Percentiles rank a stretch among this genome's conserved stretches.
Conservation (phyloP, 92 coral and sea anemone species). For the Epizoanthus stellaris region DNA sequence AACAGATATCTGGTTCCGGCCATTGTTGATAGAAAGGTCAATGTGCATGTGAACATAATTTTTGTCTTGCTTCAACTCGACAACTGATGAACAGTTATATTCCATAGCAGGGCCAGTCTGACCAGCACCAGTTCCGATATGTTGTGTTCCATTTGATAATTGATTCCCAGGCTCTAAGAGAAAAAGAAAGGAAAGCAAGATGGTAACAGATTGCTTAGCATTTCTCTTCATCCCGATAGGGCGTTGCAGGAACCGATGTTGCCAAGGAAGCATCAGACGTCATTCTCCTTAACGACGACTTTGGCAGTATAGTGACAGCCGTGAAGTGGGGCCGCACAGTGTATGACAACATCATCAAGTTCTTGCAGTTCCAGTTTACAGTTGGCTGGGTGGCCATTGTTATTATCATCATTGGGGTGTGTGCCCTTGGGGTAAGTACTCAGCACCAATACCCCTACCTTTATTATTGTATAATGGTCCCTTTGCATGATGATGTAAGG, state of each 20-base stretch:
- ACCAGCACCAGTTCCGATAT: no score
- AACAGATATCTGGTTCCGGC: no score
- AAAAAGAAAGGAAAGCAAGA: neutral
- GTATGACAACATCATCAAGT: constrained; percentile 79
- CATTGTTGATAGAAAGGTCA: no score
- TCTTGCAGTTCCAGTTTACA: constrained; percentile 87
- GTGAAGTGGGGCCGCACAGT: constrained; percentile 93
- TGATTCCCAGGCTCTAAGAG: no score
- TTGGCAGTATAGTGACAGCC: constrained; percentile 84
- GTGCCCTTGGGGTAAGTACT: constrained; percentile 76
- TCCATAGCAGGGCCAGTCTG: no score
- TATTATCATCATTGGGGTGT: constrained; percentile 78
- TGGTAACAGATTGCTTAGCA: neutral
- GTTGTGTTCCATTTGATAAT: no score
- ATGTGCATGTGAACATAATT: no score
- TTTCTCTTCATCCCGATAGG: constrained; percentile 51
- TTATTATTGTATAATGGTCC: no score
- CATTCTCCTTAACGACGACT: constrained; percentile 81
- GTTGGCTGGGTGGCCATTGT: constrained; percentile 84
- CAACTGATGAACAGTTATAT: no score
- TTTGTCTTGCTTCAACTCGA: no score
- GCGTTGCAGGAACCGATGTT: constrained; percentile 88
- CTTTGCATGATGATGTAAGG: no score
- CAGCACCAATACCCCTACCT: no score
- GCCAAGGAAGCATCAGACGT: constrained; percentile 85